phyloP scores from a whole-genome alignment of 2,113 vertebrate species.

The Acanthisitta chloris region DNA sequence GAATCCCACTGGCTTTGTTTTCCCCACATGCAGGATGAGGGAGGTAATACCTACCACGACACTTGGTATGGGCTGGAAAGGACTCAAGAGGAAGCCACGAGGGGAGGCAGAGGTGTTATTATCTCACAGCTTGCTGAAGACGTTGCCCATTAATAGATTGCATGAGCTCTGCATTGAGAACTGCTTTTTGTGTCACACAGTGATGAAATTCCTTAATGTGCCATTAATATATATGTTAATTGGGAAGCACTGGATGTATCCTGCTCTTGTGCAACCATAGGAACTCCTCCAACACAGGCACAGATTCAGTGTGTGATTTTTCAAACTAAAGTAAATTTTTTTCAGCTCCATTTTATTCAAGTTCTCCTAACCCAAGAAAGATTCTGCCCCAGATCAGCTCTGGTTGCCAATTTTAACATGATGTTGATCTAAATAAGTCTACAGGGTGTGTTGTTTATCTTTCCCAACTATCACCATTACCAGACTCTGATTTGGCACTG shows the following conservation, averaged over 20 bases:
- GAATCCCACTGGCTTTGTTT: neutral
- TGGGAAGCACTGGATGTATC: neutral
- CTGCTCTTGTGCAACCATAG: constrained; percentile 11
- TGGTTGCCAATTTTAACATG: neutral
- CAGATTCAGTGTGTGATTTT: neutral
- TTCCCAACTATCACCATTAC: neutral
- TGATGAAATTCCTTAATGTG: constrained; percentile 30
- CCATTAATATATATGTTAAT: constrained; percentile 44
- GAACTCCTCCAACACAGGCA: constrained; percentile 19
- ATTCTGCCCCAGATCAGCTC: neutral
- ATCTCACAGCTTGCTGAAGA: neutral
- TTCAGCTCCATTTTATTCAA: neutral
- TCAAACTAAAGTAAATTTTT: neutral
- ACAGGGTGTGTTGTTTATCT: neutral
- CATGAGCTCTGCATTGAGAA: neutral
- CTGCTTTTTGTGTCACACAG: neutral
- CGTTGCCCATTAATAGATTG: neutral
- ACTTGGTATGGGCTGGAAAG: neutral
- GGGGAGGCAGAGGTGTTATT: neutral
- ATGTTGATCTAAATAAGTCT: neutral
- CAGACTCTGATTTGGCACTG: neutral
- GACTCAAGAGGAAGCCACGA: neutral
- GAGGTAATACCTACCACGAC: neutral
- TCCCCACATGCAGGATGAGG: neutral
- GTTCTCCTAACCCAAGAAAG: neutral